Base-by-base conservation (phyloP, 1,140 invertebrate species). In the Drosophila albomicans region DNA sequence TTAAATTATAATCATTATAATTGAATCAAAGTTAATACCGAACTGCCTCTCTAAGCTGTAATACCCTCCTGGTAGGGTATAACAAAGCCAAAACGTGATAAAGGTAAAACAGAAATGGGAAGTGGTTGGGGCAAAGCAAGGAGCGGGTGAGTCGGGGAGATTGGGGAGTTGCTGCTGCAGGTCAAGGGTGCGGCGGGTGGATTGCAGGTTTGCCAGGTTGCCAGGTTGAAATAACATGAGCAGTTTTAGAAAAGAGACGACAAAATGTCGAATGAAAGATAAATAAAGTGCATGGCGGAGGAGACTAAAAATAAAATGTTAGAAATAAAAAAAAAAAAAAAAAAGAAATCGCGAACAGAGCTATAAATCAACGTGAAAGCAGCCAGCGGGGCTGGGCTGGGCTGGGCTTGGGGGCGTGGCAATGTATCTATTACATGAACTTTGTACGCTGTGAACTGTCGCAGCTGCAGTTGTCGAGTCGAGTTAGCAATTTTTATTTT, bases 251-350 rank as follows among this genome's bases (percentile, higher is more conserved):
- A 79, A 79, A 89, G 73, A 70, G 81, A 81, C 79, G 88, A 88
- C 81, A 80, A 80, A 91, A 91, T 82, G 88, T 91, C 88, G 88
- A 91, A 91, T 91, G 88, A 85, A 91, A 91, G 88, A 91, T 91
- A 91, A 91, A 91, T 91, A 91, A 85, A 88, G 87, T 61, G 71
- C 59, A 72, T 65, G 48, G 20, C 56, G 35, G 15, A 51, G 11
- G 38, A 49, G 30, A 65, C 51, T 41, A 35, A 41, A 79, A 67
- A 79, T 76, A 79, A 76, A 79, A 79, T 73, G 74, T 73, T 68
- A 70, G 58, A 73, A 73, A 79, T 20, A 20, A 20, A 20, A 20
- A 20, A 20, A 20, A 68, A 73, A 59, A 74, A n/a, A n/a, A n/a
- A 66, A 81, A 66, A 77, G 45, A 58, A 78, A 61, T 72, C 76